Evolutionary conservation across 2,797 vertebrate genomes (phyloP).

Genomic region (Pangasius larnaudii): DNA sequence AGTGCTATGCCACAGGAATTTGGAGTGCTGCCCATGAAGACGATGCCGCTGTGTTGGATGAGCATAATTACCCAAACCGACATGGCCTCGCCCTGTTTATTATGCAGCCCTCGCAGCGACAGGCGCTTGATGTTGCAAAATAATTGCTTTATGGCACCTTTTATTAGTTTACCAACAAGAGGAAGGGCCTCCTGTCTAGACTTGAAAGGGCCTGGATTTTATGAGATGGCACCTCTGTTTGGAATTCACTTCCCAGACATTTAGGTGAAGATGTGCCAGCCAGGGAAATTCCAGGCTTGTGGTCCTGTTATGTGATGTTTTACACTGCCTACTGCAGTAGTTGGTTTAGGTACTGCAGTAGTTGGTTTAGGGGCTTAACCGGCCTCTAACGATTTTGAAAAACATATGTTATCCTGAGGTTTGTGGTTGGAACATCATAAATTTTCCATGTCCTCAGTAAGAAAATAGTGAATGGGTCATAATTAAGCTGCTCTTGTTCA

Average conservation of each 20-base stretch:
- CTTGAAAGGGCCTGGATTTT: constrained; percentile 73
- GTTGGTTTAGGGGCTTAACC: background rate
- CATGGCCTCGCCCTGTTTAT: constrained; percentile 73
- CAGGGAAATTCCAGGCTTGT: constrained; percentile 45
- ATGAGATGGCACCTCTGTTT: constrained; percentile 71
- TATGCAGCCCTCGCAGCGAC: constrained; percentile 62
- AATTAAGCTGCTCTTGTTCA: background rate
- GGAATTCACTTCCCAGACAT: constrained; percentile 74
- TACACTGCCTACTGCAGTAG: background rate
- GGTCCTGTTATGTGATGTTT: constrained; percentile 6
- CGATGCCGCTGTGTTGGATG: constrained; percentile 71
- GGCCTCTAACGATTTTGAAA: background rate
- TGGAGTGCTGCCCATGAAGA: constrained; percentile 71
- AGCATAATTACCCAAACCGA: constrained; percentile 76
- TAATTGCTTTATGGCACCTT: constrained; percentile 75
- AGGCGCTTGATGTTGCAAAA: constrained; percentile 74
- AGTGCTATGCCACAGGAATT: constrained; percentile 74
- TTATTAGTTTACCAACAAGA: constrained; percentile 82
- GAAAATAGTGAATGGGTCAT: constrained; percentile 4
- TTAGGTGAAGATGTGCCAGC: constrained; percentile 63
- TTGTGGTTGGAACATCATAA: constrained; percentile 26
- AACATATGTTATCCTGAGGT: background rate
- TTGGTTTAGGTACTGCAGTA: background rate
- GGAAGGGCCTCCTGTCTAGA: constrained; percentile 81
- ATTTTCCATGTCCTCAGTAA: constrained; percentile 1